Percentiles rank a stretch among this genome's conserved stretches.
Conservation (phyloP, 1,140 invertebrate species). For the Tetranychus urticae region DNA sequence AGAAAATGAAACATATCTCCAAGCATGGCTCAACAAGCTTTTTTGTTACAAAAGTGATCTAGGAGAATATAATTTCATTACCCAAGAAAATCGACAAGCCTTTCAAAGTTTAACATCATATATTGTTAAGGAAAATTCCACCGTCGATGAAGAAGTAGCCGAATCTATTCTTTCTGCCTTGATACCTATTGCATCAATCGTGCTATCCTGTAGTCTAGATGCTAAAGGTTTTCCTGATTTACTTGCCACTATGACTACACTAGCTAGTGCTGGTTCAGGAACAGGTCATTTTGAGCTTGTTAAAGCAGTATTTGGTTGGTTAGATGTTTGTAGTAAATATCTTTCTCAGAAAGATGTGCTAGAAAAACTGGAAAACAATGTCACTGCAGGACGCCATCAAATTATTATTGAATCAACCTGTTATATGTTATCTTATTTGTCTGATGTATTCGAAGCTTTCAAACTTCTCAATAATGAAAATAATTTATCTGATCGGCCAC, state of each 20-base stretch:
- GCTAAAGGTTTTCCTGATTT: constrained; percentile 50
- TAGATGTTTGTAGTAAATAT: constrained; percentile 31
- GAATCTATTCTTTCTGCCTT: constrained; percentile 45
- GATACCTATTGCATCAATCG: constrained; percentile 41
- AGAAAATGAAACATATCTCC: background rate
- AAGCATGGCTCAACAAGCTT: constrained; percentile 1
- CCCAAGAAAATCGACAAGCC: constrained; percentile 41
- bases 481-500: background rate
- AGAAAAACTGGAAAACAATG: constrained; percentile 28
- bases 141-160: constrained; percentile 37
- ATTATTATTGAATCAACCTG: constrained; percentile 48
- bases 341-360: constrained; percentile 29
- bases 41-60: constrained; percentile 12
- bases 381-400: constrained; percentile 25
- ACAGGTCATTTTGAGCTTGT: constrained; percentile 55
- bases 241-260: constrained; percentile 44
- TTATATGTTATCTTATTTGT: constrained; percentile 46
- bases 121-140: constrained; percentile 40
- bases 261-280: constrained; percentile 49
- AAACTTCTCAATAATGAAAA: constrained; percentile 18
- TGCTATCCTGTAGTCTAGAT: constrained; percentile 35
- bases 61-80: constrained; percentile 15
- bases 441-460: constrained; percentile 37
- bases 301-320: constrained; percentile 49
- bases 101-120: constrained; percentile 44